A percentile compares a stretch with the other conserved stretches of the same genome.
Conservation (phyloP, 2,797 vertebrate genomes). For the Kryptolebias ocellatus region DNA sequence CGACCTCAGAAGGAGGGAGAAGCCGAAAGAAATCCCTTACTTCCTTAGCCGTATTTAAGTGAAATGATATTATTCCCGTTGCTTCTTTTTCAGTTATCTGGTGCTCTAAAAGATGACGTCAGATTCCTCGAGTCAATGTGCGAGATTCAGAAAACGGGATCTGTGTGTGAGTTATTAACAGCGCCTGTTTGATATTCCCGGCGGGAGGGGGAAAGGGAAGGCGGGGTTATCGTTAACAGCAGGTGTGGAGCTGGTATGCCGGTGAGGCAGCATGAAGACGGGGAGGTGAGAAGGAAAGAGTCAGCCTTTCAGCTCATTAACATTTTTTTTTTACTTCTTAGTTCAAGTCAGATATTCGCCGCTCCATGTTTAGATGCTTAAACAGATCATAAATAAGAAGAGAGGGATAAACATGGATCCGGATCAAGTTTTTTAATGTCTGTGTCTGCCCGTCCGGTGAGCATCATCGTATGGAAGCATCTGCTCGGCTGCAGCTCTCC, state of each 20-base stretch:
- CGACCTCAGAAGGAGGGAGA: too few species aligned
- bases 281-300: constrained; percentile 46
- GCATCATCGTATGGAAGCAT: too few species aligned
- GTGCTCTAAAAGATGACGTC: not conserved
- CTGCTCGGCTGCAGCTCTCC: too few species aligned
- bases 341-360: too few species aligned
- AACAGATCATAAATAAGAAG: too few species aligned
- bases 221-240: constrained; percentile 27
- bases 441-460: too few species aligned
- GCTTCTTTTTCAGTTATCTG: not conserved
- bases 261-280: constrained; percentile 37
- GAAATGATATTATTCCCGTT: not conserved
- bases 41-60: not conserved
- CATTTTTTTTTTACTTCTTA: too few species aligned
- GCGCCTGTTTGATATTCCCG: constrained; percentile 29
- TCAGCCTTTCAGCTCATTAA: too few species aligned
- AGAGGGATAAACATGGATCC: too few species aligned
- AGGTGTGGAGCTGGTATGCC: constrained; percentile 56
- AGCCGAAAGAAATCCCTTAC: too few species aligned
- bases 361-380: too few species aligned
- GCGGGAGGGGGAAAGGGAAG: constrained; percentile 6
- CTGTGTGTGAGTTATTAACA: constrained; percentile 18
- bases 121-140: not conserved
- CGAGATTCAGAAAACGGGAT: not conserved
- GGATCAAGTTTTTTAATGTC: too few species aligned